These are phyloP conservation scores for Aphodius sticticus DNA, from an alignment of 2,888 invertebrate genomes.

Conservation along the genomic window DNA sequence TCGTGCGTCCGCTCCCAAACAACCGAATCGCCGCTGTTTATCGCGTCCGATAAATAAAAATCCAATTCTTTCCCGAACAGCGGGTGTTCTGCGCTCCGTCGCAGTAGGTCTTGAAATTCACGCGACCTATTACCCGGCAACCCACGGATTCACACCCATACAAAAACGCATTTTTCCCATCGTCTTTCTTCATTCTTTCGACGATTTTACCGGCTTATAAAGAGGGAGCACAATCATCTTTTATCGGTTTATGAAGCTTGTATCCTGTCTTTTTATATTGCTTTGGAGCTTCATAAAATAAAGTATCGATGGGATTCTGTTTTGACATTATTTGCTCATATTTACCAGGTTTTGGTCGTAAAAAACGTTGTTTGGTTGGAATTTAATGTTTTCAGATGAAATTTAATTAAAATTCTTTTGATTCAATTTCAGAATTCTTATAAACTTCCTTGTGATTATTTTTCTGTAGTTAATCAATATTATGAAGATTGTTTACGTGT, in stretches of 20 bases:
- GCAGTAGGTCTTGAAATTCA: not conserved
- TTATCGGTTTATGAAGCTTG: not conserved
- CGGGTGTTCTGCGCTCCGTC: not conserved
- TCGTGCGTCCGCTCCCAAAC: not conserved
- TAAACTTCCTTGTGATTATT: not conserved
- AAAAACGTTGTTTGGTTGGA: not conserved
- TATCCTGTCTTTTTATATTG: not conserved
- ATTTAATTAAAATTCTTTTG: not conserved
- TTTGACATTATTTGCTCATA: not conserved
- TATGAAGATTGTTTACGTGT: no score
- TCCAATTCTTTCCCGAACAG: conserved; percentile 4
- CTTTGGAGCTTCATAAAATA: not conserved
- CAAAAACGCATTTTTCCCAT: not conserved
- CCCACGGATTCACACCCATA: not conserved
- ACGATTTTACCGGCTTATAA: not conserved
- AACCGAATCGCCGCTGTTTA: not conserved
- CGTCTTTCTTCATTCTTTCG: not conserved
- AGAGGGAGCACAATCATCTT: not conserved
- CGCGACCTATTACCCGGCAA: not conserved
- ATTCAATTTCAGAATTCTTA: not conserved
- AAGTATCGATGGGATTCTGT: not conserved
- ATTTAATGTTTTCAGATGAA: not conserved
- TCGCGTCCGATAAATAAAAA: conserved; percentile 4
- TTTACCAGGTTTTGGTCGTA: not conserved
- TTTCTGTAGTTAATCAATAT: no score